Percentiles rank a stretch among this genome's conserved stretches.
Evolutionary conservation across 2,113 vertebrate species (phyloP).

Genomic region (Pygoscelis adeliae): DNA sequence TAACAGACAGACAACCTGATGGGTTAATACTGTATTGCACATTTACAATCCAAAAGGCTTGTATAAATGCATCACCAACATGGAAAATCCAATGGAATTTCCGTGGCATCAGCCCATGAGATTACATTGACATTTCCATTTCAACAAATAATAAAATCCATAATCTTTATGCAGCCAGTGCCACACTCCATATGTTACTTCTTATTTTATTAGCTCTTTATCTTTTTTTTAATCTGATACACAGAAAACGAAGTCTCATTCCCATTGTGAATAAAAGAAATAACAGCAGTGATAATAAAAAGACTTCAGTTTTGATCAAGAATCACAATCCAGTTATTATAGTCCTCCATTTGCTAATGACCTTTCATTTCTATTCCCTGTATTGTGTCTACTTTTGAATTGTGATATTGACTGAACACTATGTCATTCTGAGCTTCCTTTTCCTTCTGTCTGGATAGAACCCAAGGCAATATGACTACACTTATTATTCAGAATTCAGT

Average conservation of each 20-base stretch:
- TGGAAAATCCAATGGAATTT: constrained; percentile 55
- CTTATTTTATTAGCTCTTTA: constrained; percentile 43
- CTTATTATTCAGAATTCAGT: background rate
- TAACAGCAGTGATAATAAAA: background rate
- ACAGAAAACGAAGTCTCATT: constrained; percentile 19
- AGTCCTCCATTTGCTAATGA: background rate
- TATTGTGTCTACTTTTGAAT: background rate
- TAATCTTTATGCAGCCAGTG: constrained; percentile 51
- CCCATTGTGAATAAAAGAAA: constrained; percentile 8
- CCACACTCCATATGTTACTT: constrained; percentile 40
- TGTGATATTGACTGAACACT: background rate
- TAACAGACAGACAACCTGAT: background rate
- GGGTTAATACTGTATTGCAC: background rate
- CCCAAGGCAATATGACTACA: background rate
- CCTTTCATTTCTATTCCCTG: background rate
- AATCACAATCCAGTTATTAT: background rate
- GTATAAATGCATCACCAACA: background rate
- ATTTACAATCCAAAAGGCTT: background rate
- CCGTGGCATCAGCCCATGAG: background rate
- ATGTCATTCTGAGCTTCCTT: background rate
- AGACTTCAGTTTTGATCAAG: constrained; percentile 17
- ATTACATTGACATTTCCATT: constrained; percentile 53
- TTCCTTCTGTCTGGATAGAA: background rate
- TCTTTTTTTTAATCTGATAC: background rate
- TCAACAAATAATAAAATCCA: constrained; percentile 59